These are phyloP conservation scores for Coptodon rendalli DNA, from an alignment of 2,113 vertebrate species.

Conservation along the genomic window DNA sequence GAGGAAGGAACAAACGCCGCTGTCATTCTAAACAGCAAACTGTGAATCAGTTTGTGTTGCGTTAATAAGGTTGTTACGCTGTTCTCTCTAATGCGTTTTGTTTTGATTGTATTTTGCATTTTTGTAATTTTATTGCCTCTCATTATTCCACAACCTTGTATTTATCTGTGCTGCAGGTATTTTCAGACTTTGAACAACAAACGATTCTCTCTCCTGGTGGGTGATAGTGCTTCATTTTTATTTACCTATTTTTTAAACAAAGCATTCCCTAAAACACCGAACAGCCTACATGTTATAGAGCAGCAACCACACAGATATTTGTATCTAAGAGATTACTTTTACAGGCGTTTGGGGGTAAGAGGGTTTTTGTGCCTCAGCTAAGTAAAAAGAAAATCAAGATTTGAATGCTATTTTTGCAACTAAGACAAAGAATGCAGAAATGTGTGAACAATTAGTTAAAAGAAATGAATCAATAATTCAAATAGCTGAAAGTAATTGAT, in stretches of 20 bases:
- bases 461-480: background rate
- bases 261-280: background rate
- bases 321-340: background rate
- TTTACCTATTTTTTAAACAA: background rate
- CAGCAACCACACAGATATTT: background rate
- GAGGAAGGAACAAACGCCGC: slow-evolving; percentile 3
- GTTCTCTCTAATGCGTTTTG: background rate
- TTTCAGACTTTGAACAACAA: background rate
- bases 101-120: slow-evolving; percentile 26
- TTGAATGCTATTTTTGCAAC: background rate
- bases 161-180: background rate
- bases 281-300: background rate
- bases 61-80: background rate
- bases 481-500: background rate
- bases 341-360: background rate
- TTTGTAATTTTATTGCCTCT: slow-evolving; percentile 11
- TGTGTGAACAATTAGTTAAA: background rate
- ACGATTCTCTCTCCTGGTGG: background rate
- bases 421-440: background rate
- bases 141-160: background rate
- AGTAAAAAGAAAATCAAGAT: background rate
- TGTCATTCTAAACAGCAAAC: background rate
- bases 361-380: background rate
- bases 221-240: background rate
- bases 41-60: background rate